A percentile compares a stretch with the other conserved stretches of the same genome.
These are phyloP conservation scores for Sapayoa aenigma DNA, from an alignment of 2,113 vertebrate species.

Conservation along the genomic window DNA sequence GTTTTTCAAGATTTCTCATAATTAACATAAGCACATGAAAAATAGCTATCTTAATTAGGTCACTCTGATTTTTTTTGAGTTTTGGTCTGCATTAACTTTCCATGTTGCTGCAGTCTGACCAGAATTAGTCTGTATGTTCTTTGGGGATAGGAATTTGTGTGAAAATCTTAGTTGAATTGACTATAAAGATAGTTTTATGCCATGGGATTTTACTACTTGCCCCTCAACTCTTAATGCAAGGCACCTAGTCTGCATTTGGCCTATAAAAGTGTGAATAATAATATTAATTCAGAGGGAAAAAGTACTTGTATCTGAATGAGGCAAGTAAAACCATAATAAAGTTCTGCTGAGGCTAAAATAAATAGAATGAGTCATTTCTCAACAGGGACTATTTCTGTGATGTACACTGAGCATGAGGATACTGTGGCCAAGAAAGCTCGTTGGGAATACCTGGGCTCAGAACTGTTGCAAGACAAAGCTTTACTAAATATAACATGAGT, in stretches of 20 bases:
- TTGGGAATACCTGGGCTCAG: background rate
- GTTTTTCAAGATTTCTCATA: background rate
- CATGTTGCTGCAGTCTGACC: background rate
- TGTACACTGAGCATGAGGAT: rapidly evolving
- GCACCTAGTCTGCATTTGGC: background rate
- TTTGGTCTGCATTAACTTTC: background rate
- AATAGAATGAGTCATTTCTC: background rate
- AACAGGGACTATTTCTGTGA: background rate
- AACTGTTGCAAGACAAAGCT: background rate
- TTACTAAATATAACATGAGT: background rate
- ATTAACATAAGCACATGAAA: background rate
- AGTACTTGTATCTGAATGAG: background rate
- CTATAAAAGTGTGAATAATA: background rate
- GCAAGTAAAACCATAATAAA: background rate
- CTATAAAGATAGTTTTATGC: background rate
- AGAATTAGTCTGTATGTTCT: background rate
- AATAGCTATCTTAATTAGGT: background rate
- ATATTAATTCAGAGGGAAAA: background rate
- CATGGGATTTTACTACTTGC: background rate
- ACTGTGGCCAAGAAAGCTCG: background rate
- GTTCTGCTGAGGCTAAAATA: background rate
- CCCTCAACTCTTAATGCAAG: background rate
- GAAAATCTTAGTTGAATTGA: background rate
- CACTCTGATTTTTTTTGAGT: background rate
- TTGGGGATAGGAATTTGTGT: background rate